Evolutionary conservation across 2,113 vertebrate genomes (phyloP).

Genomic region (Probosciger aterrimus): DNA sequence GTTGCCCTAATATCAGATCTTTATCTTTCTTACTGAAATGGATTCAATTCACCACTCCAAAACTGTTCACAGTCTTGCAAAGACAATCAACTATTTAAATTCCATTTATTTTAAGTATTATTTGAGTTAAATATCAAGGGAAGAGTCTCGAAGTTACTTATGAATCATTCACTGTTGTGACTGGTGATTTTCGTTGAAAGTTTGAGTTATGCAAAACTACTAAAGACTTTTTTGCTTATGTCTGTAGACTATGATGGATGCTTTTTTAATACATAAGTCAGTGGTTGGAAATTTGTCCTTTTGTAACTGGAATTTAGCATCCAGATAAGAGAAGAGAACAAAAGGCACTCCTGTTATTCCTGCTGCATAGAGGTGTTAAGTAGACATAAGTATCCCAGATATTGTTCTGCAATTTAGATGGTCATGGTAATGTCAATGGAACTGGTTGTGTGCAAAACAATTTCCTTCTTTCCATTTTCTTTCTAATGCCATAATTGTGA

Average conservation of each 20-base stretch:
- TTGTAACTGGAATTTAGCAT: neutral
- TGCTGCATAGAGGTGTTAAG: neutral
- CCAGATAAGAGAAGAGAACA: neutral
- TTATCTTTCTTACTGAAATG: neutral
- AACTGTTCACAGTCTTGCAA: neutral
- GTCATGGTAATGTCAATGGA: neutral
- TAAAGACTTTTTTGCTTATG: neutral
- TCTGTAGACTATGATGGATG: neutral
- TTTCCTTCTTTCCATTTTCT: conserved; percentile 26
- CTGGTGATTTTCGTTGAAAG: neutral
- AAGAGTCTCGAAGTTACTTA: neutral
- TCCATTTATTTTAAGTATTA: neutral
- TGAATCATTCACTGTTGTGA: neutral
- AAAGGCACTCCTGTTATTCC: neutral
- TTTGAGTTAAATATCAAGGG: neutral
- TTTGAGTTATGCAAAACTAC: neutral
- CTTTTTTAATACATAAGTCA: neutral
- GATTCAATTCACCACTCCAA: neutral
- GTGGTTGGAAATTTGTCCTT: neutral
- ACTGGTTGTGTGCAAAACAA: neutral
- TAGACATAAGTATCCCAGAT: neutral
- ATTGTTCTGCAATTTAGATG: neutral
- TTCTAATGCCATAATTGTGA: neutral
- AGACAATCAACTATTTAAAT: neutral
- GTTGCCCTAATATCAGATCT: neutral